Conservation (phyloP, 53 echinoderm and acorn worm genomes). For the Zoroaster sp. region DNA sequence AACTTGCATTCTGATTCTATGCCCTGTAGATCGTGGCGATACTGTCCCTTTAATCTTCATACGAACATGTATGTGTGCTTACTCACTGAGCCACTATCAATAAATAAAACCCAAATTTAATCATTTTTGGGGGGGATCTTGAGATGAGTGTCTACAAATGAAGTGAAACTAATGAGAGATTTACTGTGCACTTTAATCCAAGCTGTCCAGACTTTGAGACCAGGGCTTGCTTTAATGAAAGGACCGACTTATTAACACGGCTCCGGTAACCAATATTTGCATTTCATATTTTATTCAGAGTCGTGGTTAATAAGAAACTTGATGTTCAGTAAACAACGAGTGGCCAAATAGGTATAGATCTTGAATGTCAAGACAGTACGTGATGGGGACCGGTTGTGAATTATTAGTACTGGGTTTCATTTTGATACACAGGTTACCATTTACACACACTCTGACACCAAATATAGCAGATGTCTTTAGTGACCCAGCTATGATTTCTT, state of each 20-base stretch:
- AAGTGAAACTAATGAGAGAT: not conserved
- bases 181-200: not conserved
- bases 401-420: not conserved
- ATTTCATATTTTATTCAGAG: constrained; percentile 16
- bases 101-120: no score
- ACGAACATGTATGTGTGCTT: no score
- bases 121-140: no score
- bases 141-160: no score
- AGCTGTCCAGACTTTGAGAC: not conserved
- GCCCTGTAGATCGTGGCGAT: no score
- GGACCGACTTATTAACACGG: constrained; percentile 8
- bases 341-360: not conserved
- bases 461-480: not conserved
- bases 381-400: not conserved
- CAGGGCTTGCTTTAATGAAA: not conserved
- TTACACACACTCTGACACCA: not conserved
- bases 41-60: no score
- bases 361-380: not conserved
- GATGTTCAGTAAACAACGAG: constrained; percentile 34
- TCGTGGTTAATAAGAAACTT: constrained; percentile 20
- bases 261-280: constrained; percentile 22
- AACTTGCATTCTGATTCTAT: no score
- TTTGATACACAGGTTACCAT: constrained; percentile 2
- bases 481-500: not conserved
- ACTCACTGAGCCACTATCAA: no score